Percentiles rank a stretch among this genome's conserved stretches.
Conservation (phyloP, 2,113 vertebrate species). For the Otus sunia region DNA sequence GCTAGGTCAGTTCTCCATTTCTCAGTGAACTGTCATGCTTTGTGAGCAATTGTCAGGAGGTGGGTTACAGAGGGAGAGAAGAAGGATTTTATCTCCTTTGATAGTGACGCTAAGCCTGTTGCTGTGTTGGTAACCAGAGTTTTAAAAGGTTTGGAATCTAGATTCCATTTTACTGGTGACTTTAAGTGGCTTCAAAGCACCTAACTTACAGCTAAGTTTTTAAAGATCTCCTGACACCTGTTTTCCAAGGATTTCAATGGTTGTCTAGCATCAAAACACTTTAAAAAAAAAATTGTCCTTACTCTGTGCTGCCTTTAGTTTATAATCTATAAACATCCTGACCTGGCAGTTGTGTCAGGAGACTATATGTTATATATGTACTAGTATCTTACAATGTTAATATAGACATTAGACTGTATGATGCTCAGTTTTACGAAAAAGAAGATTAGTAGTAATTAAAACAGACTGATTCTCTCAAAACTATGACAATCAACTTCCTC, state of each 20-base stretch:
- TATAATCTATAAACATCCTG: neutral
- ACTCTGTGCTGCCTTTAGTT: neutral
- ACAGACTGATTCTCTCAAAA: neutral
- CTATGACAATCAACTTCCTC: neutral
- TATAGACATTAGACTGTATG: neutral
- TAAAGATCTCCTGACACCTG: neutral
- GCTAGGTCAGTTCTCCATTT: neutral
- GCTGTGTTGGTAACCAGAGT: neutral
- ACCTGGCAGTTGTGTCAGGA: neutral
- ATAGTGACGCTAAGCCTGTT: neutral
- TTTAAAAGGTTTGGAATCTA: neutral
- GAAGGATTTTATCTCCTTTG: neutral
- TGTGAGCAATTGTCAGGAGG: neutral
- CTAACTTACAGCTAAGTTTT: neutral
- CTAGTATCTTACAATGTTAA: neutral
- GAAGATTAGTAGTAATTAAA: neutral
- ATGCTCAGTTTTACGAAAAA: neutral
- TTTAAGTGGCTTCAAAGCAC: neutral
- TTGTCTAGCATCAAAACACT: neutral
- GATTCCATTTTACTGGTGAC: neutral
- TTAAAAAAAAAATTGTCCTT: neutral
- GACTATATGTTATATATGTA: neutral
- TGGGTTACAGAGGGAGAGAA: neutral
- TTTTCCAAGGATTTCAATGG: neutral
- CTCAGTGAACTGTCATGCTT: neutral